Percentiles rank a stretch among this genome's conserved stretches.
These are phyloP conservation scores for Nasonia giraulti DNA, from an alignment of 1,140 invertebrate species.

Conservation along the genomic window DNA sequence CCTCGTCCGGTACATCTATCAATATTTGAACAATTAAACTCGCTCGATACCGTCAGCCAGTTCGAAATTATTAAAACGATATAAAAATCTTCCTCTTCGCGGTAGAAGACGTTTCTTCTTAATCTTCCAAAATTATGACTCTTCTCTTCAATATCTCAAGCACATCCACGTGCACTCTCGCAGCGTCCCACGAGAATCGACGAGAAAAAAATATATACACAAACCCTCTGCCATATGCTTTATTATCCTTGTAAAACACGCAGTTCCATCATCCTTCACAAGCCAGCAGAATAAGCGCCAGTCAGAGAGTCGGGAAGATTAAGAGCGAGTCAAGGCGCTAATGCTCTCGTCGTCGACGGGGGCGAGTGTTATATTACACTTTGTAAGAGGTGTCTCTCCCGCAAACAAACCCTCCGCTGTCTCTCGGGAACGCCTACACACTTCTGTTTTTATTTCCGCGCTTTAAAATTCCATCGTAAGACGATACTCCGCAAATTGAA, in stretches of 20 bases:
- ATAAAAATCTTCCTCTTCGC: background rate
- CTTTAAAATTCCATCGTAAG: slow-evolving; percentile 68
- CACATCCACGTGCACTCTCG: background rate
- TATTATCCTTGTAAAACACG: slow-evolving; percentile 47
- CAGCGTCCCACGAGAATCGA: background rate
- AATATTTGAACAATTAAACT: background rate
- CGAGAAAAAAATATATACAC: slow-evolving; percentile 11
- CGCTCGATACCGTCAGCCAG: background rate
- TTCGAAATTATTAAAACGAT: background rate
- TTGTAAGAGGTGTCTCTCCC: slow-evolving; percentile 57
- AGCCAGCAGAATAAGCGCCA: background rate
- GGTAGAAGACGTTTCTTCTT: no score
- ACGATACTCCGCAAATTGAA: slow-evolving; percentile 69
- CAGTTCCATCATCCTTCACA: slow-evolving; percentile 46
- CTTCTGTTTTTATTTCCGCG: slow-evolving; percentile 59
- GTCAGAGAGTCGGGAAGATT: slow-evolving; percentile 14
- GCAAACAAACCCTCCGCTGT: slow-evolving; percentile 25
- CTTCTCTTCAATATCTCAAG: background rate
- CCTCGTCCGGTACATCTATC: background rate
- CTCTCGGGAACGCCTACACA: slow-evolving; percentile 46
- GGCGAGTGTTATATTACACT: slow-evolving; percentile 60
- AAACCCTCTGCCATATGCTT: slow-evolving; percentile 7
- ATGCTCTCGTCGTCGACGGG: slow-evolving; percentile 39
- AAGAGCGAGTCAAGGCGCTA: slow-evolving; percentile 44
- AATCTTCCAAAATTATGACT: background rate